Evolutionary conservation across 2,797 vertebrate species (phyloP).

Genomic region (Peromyscus nudipes): DNA sequence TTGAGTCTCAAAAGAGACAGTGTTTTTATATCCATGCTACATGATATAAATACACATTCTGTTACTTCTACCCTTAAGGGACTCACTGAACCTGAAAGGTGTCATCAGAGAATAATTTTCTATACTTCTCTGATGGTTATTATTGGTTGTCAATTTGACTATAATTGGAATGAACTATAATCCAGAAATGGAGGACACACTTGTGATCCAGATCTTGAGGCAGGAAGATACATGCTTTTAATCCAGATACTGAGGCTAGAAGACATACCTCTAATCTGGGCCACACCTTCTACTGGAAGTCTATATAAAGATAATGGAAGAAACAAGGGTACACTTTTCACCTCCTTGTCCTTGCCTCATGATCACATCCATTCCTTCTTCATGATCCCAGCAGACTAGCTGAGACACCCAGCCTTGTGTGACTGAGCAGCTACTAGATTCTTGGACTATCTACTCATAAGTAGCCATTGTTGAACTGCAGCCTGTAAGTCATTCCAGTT

Average conservation of each 20-base stretch:
- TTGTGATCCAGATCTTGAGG: neutral
- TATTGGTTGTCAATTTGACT: too few relatives aligned
- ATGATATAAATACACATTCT: neutral
- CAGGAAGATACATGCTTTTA: too few relatives aligned
- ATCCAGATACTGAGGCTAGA: too few relatives aligned
- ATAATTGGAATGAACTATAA: too few relatives aligned
- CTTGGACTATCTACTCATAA: neutral
- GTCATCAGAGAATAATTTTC: neutral
- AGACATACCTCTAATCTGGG: too few relatives aligned
- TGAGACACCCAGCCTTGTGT: neutral
- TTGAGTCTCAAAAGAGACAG: neutral
- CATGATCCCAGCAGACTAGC: neutral
- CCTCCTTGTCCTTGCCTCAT: too few relatives aligned
- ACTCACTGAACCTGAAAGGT: neutral
- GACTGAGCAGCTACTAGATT: neutral
- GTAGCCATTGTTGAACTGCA: neutral
- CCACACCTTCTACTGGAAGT: too few relatives aligned
- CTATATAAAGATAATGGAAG: too few relatives aligned
- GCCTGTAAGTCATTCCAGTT: neutral
- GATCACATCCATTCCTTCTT: too few relatives aligned
- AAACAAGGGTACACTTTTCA: too few relatives aligned
- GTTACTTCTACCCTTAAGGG: slow-evolving; percentile 12
- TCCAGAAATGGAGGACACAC: neutral
- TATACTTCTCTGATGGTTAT: neutral
- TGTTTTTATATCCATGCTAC: neutral